Base-by-base conservation (phyloP, 2,888 invertebrate genomes). In the Drosophila fulvimacula region DNA sequence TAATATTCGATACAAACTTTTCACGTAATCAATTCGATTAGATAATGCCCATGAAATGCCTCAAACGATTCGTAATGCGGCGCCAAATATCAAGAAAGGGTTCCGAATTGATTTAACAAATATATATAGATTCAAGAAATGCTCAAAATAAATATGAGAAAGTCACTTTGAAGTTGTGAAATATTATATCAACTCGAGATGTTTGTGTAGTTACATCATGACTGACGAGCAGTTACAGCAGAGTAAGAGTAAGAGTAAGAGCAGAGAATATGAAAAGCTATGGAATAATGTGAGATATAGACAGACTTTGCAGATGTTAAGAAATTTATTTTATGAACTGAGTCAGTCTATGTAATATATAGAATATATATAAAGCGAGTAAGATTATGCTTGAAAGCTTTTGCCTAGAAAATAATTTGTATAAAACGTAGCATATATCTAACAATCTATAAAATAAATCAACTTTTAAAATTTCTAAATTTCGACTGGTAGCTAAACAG, bases 21-120 rank as follows among this genome's bases (percentile, higher is more conserved):
- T 74, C 81, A 88, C 75, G 87, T 73, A 78, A 84, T 88, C 89
- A 86, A 88, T 75, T 86, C 81, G 89, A 86, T 84, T 88, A 88
- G 83, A 88, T 88, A 88, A 80, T 62, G 55, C 57, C 63, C 60
- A 79, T 79, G 82, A 83, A 85, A 82, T 82, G 69, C 57, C 69
- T 42, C 59, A 48, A 73, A 60, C 62, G 65, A 82, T 82, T 82
- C 38, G 76, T 72, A 66, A 64, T 51, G 80, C 67, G 86, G 86
- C 81, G 86, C 86, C 69, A 75, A 60, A 38, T 61, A 69, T 7
- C 42, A 42, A 41, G 60, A 38, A 15, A 39, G 53, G 38, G 9
- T 15, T 21, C 15, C 3, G 5, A 53, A 38, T 53, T 38, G 38
- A 17, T 27, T 13, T 6, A 11, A n/a, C 21, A 36, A 52, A 52